Evolutionary conservation across 1,140 invertebrate species (phyloP).

Genomic region (Macrocentrus cingulum): DNA sequence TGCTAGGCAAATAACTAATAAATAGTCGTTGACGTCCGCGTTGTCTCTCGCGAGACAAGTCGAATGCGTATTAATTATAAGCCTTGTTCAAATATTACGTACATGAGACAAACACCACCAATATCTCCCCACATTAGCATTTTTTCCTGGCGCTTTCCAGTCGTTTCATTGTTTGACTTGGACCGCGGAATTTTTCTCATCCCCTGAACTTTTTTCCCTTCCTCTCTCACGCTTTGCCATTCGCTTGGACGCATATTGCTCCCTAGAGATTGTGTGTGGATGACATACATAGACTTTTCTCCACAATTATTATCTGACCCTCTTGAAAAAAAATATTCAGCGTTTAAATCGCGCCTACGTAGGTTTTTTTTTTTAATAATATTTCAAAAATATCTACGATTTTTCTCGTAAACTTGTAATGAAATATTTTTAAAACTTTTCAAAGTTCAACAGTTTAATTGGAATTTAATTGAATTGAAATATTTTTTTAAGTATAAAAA

Average conservation of each 20-base stretch:
- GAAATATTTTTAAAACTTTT: too few relatives aligned
- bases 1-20: conserved; percentile 30
- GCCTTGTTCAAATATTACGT: conserved; percentile 53
- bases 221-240: background rate
- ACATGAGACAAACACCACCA: conserved; percentile 33
- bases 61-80: conserved; percentile 57
- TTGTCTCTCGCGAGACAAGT: conserved; percentile 42
- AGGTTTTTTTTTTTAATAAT: too few relatives aligned
- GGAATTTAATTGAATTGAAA: too few relatives aligned
- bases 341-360: too few relatives aligned
- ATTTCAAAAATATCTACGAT: too few relatives aligned
- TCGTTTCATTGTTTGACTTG: conserved; percentile 29
- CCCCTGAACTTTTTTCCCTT: conserved; percentile 16
- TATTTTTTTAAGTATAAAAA: too few relatives aligned
- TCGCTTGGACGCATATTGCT: conserved; percentile 11
- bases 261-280: conserved; percentile 5
- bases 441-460: too few relatives aligned
- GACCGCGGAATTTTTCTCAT: conserved; percentile 30
- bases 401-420: too few relatives aligned
- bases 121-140: conserved; percentile 44
- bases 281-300: background rate
- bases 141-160: conserved; percentile 38
- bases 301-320: too few relatives aligned
- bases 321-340: too few relatives aligned
- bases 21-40: conserved; percentile 39